Conservation (phyloP, 2,888 invertebrate species). For the Thymelicus lineola region DNA sequence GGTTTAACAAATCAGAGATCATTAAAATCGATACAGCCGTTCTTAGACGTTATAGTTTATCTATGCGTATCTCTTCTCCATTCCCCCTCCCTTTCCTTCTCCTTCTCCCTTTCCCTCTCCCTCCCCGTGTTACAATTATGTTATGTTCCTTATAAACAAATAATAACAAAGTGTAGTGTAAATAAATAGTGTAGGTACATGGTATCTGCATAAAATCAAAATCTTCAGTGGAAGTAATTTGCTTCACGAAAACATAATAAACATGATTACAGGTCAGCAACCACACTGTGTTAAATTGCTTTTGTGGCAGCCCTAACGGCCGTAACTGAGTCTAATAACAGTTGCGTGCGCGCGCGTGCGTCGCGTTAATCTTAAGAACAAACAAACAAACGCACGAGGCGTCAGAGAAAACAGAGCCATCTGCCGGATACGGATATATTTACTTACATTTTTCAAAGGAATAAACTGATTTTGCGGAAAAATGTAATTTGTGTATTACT, state of each 20-base stretch:
- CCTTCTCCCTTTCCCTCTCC: too few relatives aligned
- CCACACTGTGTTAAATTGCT: neutral
- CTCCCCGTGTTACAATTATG: too few relatives aligned
- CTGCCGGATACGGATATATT: slow-evolving; percentile 60
- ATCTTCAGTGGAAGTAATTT: too few relatives aligned
- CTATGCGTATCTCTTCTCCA: too few relatives aligned
- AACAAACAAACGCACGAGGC: slow-evolving; percentile 54
- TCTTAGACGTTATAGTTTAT: too few relatives aligned
- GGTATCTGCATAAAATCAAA: too few relatives aligned
- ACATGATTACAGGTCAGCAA: neutral
- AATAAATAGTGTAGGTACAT: too few relatives aligned
- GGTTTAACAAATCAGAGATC: too few relatives aligned
- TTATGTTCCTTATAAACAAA: too few relatives aligned
- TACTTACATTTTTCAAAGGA: slow-evolving; percentile 35
- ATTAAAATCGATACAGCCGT: too few relatives aligned
- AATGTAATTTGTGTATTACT: neutral
- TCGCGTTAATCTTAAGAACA: slow-evolving; percentile 60
- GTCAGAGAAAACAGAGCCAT: slow-evolving; percentile 60
- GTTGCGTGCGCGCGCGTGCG: slow-evolving; percentile 62
- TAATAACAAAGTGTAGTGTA: too few relatives aligned
- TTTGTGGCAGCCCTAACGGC: slow-evolving; percentile 24
- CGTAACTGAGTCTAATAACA: slow-evolving; percentile 55
- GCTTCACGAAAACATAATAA: neutral
- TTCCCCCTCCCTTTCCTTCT: too few relatives aligned
- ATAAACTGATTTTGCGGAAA: slow-evolving; percentile 9